Base-by-base conservation (phyloP, 2,113 vertebrate genomes). In the Scopus umbretta region DNA sequence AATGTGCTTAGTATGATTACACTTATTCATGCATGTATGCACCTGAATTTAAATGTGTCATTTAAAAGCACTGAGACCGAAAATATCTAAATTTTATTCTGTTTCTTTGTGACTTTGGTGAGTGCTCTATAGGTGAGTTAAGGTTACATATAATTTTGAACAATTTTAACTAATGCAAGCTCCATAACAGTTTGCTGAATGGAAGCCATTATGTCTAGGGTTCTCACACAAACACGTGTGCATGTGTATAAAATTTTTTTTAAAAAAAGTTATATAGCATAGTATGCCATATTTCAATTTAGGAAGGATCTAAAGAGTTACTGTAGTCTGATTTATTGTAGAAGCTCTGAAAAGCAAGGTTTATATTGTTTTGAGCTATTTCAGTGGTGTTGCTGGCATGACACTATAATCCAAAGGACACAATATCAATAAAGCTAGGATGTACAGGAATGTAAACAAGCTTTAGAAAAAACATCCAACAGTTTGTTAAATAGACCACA, bases 401-500 rank as follows among this genome's bases (percentile, higher is more conserved):
- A 96, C 96, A 94, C 89, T 96, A 9, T 94, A 96, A 96, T 97
- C 88, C 95, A 97, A 94, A 97, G 96, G 97, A 98, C 97, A 97
- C 96, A 97, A 97, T 98, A 97, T 98, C 97, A 97, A 97, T 98
- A 97, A 94, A 96, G 68, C 73, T 76, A 78, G 92, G 94, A 97
- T 94, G 95, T 97, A 96, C 94, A 97, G 94, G 94, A 97, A 97
- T 96, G 97, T 97, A 98, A 98, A 98, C 97, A 98, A 96, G 97
- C 85, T 94, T 97, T 90, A 97, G 96, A 94, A 96, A 98, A 97
- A 96, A 88, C 8, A 29, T 93, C 96, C 95, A 97, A 93, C 96
- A 95, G 96, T 98, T 98, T 98, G 97, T 97, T 98, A 98, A 98
- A 97, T 97, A 98, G 97, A 97, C 94, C 97, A 97, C 98, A 97